phyloP scores from a whole-genome alignment of 1,140 invertebrate genomes.

The Polyergus mexicanus region DNA sequence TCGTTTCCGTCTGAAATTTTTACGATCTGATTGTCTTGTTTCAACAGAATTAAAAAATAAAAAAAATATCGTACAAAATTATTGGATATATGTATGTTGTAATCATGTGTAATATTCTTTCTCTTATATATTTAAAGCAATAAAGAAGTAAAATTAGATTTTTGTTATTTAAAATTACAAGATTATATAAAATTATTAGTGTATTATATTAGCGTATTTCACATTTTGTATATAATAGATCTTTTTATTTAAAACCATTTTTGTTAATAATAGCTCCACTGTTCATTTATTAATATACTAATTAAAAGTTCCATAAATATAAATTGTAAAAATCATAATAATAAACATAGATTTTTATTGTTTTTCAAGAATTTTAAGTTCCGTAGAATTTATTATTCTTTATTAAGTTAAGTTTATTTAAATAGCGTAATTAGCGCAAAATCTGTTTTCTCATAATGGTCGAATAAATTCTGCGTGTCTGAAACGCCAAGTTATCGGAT shows the following conservation, averaged over 20 bases:
- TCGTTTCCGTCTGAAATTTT: background rate
- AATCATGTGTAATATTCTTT: background rate
- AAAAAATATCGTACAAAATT: background rate
- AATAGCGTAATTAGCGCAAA: background rate
- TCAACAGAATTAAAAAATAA: background rate
- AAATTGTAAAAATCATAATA: no score
- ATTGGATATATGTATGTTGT: background rate
- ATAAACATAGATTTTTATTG: no score
- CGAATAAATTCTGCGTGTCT: background rate
- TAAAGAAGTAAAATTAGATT: background rate
- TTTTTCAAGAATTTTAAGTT: background rate
- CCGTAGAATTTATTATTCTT: background rate
- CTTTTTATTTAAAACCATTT: background rate
- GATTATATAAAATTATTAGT: background rate
- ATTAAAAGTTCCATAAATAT: no score
- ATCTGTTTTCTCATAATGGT: background rate
- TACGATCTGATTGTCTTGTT: background rate
- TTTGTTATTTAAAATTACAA: conserved; percentile 5
- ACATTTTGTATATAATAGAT: background rate
- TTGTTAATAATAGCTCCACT: no score
- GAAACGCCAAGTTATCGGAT: conserved; percentile 6
- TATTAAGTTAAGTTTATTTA: background rate
- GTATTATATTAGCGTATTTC: background rate
- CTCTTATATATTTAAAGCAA: background rate
- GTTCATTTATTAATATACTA: no score